Base-by-base conservation (phyloP, 2,888 invertebrate genomes). In the Athalia cordata region DNA sequence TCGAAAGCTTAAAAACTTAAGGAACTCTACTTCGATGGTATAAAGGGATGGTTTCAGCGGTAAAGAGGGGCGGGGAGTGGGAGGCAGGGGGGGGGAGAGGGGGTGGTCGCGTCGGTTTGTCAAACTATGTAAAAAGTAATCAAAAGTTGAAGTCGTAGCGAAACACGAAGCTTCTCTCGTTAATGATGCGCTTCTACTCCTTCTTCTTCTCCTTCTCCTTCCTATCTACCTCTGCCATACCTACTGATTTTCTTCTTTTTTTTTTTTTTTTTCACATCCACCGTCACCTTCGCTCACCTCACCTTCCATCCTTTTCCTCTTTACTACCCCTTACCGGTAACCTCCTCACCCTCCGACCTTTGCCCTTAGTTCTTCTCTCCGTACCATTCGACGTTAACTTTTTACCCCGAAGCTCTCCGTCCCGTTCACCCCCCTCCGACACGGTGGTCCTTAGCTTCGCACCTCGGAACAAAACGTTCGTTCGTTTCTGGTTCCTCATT, bases 351-450 rank as follows among this genome's bases (percentile, higher is more conserved):
- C 64, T 83, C 84, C 83, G 86, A 89, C 87, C 89, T 89, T 89
- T 89, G 88, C 89, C 89, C 89, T 88, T 29, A 29, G 29, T 29
- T 29, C 29, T 29, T 29, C 29, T 29, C 29, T 29, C 29, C 29
- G 29, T 29, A 29, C 29, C 29, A 29, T 89, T 87, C 88, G 85
- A 89, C 87, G 89, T 89, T 88, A 89, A 88, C 88, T 86, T 86
- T 86, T 83, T 81, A 83, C 83, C 83, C 85, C 86, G 85, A 86
- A 84, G 84, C 82, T 86, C 84, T 87, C 87, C 86, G 81, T 81
- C 83, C 82, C 81, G 81, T 81, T 86, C 86, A 86, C 87, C 52
- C 52, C 8, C 52, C 52, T 52, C 8, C 8, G 7, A 7, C 13
- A 7, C 15, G 13, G 61, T 47, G 62, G 75, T 75, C 75, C 75